These are phyloP conservation scores for Cyprinodon tularosa DNA, from an alignment of 2,113 vertebrate genomes.

Conservation along the genomic window DNA sequence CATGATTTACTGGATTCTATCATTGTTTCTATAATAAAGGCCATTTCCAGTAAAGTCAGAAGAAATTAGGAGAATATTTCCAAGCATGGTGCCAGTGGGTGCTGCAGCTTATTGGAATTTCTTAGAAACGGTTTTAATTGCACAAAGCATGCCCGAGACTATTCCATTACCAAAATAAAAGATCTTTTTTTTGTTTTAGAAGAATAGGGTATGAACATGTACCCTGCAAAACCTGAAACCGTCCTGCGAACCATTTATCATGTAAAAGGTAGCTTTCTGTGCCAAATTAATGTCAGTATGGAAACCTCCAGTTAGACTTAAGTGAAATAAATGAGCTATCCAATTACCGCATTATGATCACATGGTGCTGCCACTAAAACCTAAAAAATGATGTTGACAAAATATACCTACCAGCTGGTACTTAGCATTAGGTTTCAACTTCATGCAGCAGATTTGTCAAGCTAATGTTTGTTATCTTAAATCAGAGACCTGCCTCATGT, in stretches of 20 bases:
- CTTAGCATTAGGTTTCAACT: not conserved
- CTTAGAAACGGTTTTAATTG: conserved; percentile 53
- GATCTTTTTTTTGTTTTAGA: not conserved
- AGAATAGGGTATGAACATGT: not conserved
- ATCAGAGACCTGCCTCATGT: not conserved
- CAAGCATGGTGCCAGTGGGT: conserved; percentile 51
- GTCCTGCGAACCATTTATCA: conserved; percentile 61
- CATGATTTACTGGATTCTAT: conserved; percentile 79
- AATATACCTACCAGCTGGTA: conserved; percentile 27
- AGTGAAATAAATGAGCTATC: conserved; percentile 76
- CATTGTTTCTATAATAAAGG: conserved; percentile 77
- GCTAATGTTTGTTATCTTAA: conserved; percentile 26
- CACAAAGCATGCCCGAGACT: conserved; percentile 32
- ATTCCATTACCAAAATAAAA: conserved; percentile 15
- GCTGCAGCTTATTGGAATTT: conserved; percentile 39
- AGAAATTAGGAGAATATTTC: conserved; percentile 68
- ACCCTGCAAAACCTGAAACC: conserved; percentile 46
- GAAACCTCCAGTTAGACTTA: conserved; percentile 67
- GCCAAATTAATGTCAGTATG: conserved; percentile 63
- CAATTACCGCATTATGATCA: conserved; percentile 73
- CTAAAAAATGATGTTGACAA: conserved; percentile 10
- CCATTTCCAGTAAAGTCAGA: conserved; percentile 72
- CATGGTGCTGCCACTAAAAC: conserved; percentile 23
- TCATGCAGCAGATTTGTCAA: not conserved
- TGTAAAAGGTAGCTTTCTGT: conserved; percentile 54